These are phyloP conservation scores for Acromyrmex charruanus DNA, from an alignment of 1,140 invertebrate genomes.

Conservation along the genomic window DNA sequence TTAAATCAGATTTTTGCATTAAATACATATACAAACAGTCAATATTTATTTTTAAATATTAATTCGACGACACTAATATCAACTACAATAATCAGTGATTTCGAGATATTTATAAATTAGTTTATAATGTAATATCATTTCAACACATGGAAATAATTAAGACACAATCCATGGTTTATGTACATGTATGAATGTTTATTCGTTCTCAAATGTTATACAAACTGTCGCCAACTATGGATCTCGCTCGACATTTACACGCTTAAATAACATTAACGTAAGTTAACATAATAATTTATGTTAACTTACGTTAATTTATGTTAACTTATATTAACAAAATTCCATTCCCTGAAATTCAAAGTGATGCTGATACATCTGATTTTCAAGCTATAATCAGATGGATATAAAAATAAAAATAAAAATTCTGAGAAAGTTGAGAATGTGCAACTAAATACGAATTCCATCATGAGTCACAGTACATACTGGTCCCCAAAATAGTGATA, in stretches of 20 bases:
- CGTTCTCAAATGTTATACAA: slow-evolving; percentile 65
- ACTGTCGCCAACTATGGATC: slow-evolving; percentile 58
- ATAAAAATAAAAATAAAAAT: slow-evolving; percentile 7
- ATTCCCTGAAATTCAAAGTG: slow-evolving; percentile 16
- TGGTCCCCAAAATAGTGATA: slow-evolving; percentile 66
- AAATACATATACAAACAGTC: neutral
- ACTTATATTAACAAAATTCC: neutral
- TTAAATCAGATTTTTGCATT: slow-evolving; percentile 3
- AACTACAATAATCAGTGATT: neutral
- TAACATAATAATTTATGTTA: slow-evolving; percentile 1
- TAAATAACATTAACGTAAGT: slow-evolving; percentile 1
- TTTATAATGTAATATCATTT: neutral
- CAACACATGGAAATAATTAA: neutral
- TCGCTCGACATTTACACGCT: slow-evolving; percentile 61
- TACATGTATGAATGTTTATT: slow-evolving; percentile 66
- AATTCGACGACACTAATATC: neutral
- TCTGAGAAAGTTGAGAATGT: neutral
- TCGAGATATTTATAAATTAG: neutral
- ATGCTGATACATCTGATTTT: slow-evolving; percentile 10
- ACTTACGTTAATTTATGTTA: slow-evolving; percentile 8
- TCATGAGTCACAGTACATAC: slow-evolving; percentile 47
- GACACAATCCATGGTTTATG: neutral
- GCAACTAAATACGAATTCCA: slow-evolving; percentile 13
- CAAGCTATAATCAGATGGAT: neutral
- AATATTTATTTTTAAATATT: neutral